Base-by-base conservation (phyloP, 2,113 vertebrate genomes). In the Triplophysa siluroides region DNA sequence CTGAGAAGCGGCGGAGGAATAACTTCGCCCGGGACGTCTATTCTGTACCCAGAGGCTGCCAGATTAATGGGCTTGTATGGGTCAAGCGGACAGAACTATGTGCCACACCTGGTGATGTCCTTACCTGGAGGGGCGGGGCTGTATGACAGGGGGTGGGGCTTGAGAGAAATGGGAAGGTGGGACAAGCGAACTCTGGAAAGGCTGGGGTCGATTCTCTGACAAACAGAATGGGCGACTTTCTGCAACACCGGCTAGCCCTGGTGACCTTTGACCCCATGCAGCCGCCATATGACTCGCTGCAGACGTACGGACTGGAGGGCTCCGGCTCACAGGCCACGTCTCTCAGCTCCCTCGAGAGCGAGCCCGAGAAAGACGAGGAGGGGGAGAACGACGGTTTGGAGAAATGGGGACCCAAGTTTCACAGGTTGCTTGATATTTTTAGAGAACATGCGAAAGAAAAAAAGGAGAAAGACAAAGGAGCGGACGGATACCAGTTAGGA, bases 211-310 rank as follows among this genome's bases (percentile, higher is more conserved):
- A 83, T 79, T 86, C 84, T 0, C 87, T 90, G 81, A 90, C 92
- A 2, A 81, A 92, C 5, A 84, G 85, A 18, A 94, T 96, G 89
- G 94, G 93, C 0, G 93, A 95, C 81, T 92, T 96, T n/a, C 89
- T 96, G 67, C 92, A 91, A 1, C 89, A 94, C 85, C 92, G 94
- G 11, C 90, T 97, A 43, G 91, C 90, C 1, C 93, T 92, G 88
- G 94, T 94, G 9, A 95, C 94, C 69, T 93, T 92, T 63, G 95
- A 97, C 90, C 93, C 93, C 62, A 86, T 94, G 2, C 94, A 95
- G 86, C 95, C 95, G 0, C 96, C 96, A 1, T 96, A 95, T 24
- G 96, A 97, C 88, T 97, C 94, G 33, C 92, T 96, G 87, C 95
- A 96, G 91, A 95, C 95, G 61, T 96, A 95, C 0, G 94, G 95